Evolutionary conservation across 2,113 vertebrate genomes (phyloP), one percentile per base, ranked within the genome.

Genomic region (Ciconia stormi): DNA sequence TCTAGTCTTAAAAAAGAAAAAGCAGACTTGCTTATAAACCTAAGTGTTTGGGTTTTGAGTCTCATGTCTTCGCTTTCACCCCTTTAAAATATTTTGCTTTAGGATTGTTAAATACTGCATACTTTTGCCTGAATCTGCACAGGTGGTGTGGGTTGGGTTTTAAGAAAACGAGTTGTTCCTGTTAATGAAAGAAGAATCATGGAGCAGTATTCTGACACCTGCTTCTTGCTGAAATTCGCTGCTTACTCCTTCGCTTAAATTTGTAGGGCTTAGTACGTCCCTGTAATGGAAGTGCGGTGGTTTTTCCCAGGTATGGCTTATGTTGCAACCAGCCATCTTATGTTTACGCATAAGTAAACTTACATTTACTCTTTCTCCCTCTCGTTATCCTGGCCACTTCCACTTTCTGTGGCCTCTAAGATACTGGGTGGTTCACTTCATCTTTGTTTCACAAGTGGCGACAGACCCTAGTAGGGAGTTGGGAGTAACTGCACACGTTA

Each of bases 1-100:
- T 95, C 92, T 94, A 95, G 85, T 94, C 93, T 69, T 36, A 53
- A 87, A 89, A 82, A 82, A 89, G 55, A 79, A 89, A 94, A 96
- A 93, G 82, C 93, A 83, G 92, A 90, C 18, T 71, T 94, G 94
- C 90, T 93, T 90, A 76, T 66, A 66, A 89, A 92, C 88, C 20
- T 5, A 3, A 69, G n/a, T 14, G 38, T 83, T 91, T 77, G 90
- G 17, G 11, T 85, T 91, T 82, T 42, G 95, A 88, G 67, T 96
- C 67, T 80, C 56, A 14, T 3, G 58, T 94, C 85, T 72, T 55
- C 53, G 61, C 36, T 47, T 63, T 11, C 69, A 58, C 32, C 38
- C 47, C 12, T 29, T 36, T 14, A 4, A 17, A 32, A 13, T 52
- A 2, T 4, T 76, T 40, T 34, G 36, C 50, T 62, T 29, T 29